phyloP scores from a whole-genome alignment of 2,888 invertebrate species.

The Heterodera filipjevi region DNA sequence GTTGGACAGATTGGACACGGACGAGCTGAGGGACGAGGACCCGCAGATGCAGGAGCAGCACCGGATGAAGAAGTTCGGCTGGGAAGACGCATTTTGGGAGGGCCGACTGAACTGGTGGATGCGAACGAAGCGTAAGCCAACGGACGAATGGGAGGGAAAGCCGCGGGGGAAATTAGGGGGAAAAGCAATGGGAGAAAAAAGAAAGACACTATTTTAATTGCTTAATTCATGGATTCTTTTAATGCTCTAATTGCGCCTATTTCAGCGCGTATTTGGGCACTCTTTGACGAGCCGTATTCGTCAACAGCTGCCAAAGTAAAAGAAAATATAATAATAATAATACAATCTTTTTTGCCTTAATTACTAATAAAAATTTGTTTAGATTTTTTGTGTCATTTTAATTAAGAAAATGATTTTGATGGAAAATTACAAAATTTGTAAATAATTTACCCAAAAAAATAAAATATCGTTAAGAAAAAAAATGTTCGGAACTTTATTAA shows the following conservation, averaged over 20 bases:
- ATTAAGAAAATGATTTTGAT: too few relatives aligned
- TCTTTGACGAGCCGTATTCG: slow-evolving; percentile 98
- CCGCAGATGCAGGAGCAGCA: slow-evolving; percentile 76
- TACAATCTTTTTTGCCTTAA: not conserved
- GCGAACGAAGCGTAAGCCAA: slow-evolving; percentile 76
- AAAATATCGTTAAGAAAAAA: too few relatives aligned
- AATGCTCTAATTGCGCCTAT: too few relatives aligned
- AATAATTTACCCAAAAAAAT: too few relatives aligned
- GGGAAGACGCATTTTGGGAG: slow-evolving; percentile 90
- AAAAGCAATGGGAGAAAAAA: not conserved
- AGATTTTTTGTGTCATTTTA: too few relatives aligned
- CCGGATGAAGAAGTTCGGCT: slow-evolving; percentile 76
- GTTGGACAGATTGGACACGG: slow-evolving; percentile 91
- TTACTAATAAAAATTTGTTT: too few relatives aligned
- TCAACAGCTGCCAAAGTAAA: slow-evolving; percentile 92
- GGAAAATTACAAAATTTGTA: too few relatives aligned
- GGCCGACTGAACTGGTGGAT: slow-evolving; percentile 79
- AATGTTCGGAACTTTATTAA: too few relatives aligned
- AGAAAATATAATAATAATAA: slow-evolving; percentile 2
- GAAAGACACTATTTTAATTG: too few relatives aligned
- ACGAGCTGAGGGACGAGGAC: slow-evolving; percentile 72
- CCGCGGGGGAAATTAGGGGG: not conserved
- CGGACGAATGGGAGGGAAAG: not conserved
- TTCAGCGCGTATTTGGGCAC: slow-evolving; percentile 87
- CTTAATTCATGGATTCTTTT: too few relatives aligned